Evolutionary conservation across 2,797 vertebrate genomes (phyloP).

Genomic region (Myotis daubentonii): DNA sequence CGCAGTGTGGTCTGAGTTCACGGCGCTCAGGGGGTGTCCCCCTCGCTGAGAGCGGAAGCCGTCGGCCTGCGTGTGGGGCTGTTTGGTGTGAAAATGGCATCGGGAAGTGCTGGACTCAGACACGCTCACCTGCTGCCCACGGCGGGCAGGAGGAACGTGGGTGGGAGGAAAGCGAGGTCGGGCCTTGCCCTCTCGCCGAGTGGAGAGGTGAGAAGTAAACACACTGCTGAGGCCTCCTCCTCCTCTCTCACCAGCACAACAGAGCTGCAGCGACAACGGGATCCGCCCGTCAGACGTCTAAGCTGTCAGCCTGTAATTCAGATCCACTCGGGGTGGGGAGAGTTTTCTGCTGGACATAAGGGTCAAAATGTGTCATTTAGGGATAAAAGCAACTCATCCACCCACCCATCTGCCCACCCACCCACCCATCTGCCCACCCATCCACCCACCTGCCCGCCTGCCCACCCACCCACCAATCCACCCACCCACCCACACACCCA

Average conservation of each 20-base stretch:
- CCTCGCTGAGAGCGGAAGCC: no score
- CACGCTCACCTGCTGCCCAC: rapidly evolving
- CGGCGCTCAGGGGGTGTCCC: no score
- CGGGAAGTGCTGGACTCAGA: no score
- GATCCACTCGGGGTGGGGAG: background rate
- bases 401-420: no score
- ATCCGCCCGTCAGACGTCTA: rapidly evolving
- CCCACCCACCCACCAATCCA: background rate
- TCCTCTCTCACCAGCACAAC: background rate
- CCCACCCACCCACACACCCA: background rate
- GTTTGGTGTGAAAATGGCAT: no score
- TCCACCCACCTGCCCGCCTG: rapidly evolving
- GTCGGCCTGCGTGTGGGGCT: no score
- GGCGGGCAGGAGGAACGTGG: background rate
- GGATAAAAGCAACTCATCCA: background rate
- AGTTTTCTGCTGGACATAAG: background rate
- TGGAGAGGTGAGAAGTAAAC: background rate
- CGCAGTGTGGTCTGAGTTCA: no score
- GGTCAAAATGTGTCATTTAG: background rate
- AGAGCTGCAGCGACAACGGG: background rate
- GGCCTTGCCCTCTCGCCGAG: background rate
- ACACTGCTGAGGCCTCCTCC: rapidly evolving
- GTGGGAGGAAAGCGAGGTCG: background rate
- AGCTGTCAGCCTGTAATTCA: no score
- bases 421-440: no score